phyloP scores from a whole-genome alignment of 2,113 vertebrate species.

The Pogonocichla stellata region DNA sequence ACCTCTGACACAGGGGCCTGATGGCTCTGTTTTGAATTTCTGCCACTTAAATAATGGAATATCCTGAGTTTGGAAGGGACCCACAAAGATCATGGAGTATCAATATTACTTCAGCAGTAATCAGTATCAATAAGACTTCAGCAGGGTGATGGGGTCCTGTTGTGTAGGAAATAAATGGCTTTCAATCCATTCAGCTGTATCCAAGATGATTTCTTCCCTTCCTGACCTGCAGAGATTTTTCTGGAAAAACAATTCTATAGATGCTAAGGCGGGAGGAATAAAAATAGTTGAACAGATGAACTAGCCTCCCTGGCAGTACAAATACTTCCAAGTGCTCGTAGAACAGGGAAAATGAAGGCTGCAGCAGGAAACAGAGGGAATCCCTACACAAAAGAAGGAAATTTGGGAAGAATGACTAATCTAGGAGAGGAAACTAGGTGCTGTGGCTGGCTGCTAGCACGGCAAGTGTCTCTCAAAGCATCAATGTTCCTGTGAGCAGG shows the following conservation, averaged over 20 bases:
- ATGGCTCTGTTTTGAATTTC: not conserved
- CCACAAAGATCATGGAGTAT: not conserved
- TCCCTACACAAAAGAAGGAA: constrained; percentile 74
- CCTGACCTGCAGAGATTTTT: not conserved
- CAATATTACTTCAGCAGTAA: too few species aligned
- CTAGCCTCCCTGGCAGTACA: not conserved
- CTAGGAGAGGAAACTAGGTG: constrained; percentile 48
- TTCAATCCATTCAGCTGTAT: not conserved
- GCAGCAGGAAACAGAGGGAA: constrained; percentile 47
- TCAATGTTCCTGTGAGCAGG: not conserved
- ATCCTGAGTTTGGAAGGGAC: not conserved
- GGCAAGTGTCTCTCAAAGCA: not conserved
- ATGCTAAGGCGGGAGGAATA: not conserved
- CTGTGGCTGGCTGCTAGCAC: not conserved
- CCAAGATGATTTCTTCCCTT: not conserved
- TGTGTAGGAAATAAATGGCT: not conserved
- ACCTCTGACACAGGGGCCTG: not conserved
- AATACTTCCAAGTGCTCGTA: not conserved
- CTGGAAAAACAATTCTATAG: not conserved
- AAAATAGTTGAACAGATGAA: constrained; percentile 9
- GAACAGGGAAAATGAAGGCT: not conserved
- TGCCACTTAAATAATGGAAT: not conserved
- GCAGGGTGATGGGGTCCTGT: not conserved
- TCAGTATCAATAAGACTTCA: too few species aligned
- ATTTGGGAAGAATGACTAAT: constrained; percentile 40